Base-by-base conservation (phyloP, 2,888 invertebrate genomes). In the Mayetiola destructor region DNA sequence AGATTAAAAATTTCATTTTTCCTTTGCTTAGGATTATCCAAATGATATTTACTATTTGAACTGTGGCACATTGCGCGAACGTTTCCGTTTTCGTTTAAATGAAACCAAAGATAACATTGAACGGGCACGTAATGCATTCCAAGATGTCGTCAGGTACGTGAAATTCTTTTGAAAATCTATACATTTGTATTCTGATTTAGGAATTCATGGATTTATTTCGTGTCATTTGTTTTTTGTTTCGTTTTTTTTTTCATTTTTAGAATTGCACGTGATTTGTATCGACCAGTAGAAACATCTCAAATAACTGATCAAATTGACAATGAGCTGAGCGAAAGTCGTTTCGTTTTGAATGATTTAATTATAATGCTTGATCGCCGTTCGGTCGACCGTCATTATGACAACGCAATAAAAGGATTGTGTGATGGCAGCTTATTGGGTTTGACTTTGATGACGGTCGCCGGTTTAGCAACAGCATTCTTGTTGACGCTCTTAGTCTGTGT, bases 401-500 rank as follows among this genome's bases (percentile, higher is more conserved):
- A 80, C 52, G 88, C 87, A 3, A 79, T 89, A 35, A 78, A 83
- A 59, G 85, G 88, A 9, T 78, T 88, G 20, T 94, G 94, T 70
- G 85, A 86, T 64, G 82, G 84, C 14, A 87, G 89, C 37, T 69
- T 93, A 73, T 78, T 82, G 69, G 93, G 90, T 42, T 73, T 91
- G 56, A 84, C 86, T 14, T 80, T 94, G 59, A 88, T 95, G 80
- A 78, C 94, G 70, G 74, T 88, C 57, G 90, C 93, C n/a, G 85
- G 91, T 20, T 77, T 89, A 32, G 78, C 86, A 29, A 87, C 92
- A 56, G 93, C 94, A 23, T 80, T 95, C 63, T 78, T 93, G 64
- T 85, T 95, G 71, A 93, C 94, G 1, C 82, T 92, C 57, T 81
- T 94, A 42, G 93, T 94, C 2, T 42, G 21, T 76, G 85, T 94